These are phyloP conservation scores for Lamellibrachia columna DNA, from an alignment of 2,888 invertebrate species.

Conservation along the genomic window DNA sequence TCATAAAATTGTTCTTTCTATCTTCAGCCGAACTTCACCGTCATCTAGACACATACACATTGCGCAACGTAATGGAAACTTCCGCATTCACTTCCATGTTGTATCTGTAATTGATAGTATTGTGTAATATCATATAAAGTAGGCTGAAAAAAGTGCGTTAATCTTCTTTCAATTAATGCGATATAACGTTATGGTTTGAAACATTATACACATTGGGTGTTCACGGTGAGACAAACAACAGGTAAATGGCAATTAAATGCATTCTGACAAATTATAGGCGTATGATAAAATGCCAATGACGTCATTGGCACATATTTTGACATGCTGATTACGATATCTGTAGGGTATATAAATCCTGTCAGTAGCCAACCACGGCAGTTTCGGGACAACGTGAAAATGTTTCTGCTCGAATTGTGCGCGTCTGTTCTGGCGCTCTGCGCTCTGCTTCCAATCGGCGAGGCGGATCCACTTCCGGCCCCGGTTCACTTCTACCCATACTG, in stretches of 20 bases:
- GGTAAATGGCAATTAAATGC: background rate
- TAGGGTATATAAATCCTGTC: background rate
- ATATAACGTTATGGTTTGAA: background rate
- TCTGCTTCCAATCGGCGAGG: background rate
- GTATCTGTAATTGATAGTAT: no score
- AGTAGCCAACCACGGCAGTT: background rate
- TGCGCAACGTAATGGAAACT: no score
- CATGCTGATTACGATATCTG: background rate
- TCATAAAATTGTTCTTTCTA: no score
- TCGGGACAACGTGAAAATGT: background rate
- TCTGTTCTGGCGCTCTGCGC: background rate
- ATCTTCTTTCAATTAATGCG: background rate
- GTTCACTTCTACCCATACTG: background rate
- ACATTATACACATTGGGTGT: background rate
- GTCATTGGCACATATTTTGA: background rate
- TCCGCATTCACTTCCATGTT: no score
- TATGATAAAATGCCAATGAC: background rate
- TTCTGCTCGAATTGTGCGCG: background rate
- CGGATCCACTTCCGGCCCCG: background rate
- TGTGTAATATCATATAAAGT: background rate
- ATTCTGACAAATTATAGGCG: background rate
- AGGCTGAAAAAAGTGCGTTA: background rate
- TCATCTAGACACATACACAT: no score
- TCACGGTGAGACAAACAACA: background rate
- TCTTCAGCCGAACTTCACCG: no score